These are phyloP conservation scores for Solen grandis DNA, from an alignment of 1,140 invertebrate species.

Conservation along the genomic window DNA sequence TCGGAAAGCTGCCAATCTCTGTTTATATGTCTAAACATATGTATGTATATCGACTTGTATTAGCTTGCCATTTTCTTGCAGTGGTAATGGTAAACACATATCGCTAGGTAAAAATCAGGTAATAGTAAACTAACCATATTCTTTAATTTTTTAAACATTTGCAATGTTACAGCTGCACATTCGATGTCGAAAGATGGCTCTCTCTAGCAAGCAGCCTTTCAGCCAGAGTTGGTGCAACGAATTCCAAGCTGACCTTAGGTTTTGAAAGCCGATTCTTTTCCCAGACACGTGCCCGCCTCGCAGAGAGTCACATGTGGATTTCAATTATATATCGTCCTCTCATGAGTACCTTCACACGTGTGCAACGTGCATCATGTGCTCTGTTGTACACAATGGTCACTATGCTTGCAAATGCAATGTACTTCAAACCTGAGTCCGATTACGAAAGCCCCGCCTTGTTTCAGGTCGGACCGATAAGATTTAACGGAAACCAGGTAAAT, in stretches of 20 bases:
- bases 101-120: no score
- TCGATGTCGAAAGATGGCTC: conserved; percentile 75
- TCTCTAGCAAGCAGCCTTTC: conserved; percentile 69
- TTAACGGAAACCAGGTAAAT: conserved; percentile 68
- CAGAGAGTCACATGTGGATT: conserved; percentile 80
- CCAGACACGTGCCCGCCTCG: conserved; percentile 74
- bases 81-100: no score
- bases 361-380: conserved; percentile 80
- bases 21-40: no score
- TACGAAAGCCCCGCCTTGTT: conserved; percentile 55
- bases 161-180: conserved; percentile 74
- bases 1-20: no score
- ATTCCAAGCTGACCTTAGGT: conserved; percentile 68
- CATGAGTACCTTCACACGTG: conserved; percentile 79
- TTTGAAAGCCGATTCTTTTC: conserved; percentile 70
- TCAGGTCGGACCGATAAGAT: conserved; percentile 70
- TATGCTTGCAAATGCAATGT: conserved; percentile 82
- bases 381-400: conserved; percentile 79
- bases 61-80: no score
- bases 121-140: no score
- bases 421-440: conserved; percentile 74
- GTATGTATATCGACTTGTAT: no score
- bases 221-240: conserved; percentile 69
- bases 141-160: no score
- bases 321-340: conserved; percentile 79